Percentiles rank a stretch among this genome's conserved stretches.
These are phyloP conservation scores for Saccostrea echinata DNA, from an alignment of 1,140 invertebrate genomes.

Conservation along the genomic window DNA sequence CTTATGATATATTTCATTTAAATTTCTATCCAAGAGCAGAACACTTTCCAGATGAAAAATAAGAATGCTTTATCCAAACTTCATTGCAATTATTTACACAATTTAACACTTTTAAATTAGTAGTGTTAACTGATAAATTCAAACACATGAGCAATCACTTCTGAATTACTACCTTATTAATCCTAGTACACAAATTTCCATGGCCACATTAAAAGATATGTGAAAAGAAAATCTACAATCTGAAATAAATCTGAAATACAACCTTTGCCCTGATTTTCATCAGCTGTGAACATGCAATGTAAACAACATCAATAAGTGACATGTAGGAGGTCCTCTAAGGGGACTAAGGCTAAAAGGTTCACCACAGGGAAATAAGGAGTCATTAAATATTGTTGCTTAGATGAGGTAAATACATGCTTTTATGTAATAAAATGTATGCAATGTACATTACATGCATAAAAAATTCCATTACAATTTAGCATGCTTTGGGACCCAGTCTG, in stretches of 20 bases:
- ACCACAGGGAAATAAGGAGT: not conserved
- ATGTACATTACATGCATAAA: too few relatives aligned
- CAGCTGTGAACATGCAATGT: slow-evolving; percentile 10
- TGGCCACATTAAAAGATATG: not conserved
- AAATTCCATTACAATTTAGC: too few relatives aligned
- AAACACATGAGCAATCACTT: not conserved
- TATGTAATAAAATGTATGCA: too few relatives aligned
- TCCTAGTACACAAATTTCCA: not conserved
- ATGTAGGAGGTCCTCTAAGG: not conserved
- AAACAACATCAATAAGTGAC: slow-evolving; percentile 11
- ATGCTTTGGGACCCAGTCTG: too few relatives aligned
- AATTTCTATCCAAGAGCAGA: not conserved
- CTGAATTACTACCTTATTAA: not conserved
- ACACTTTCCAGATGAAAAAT: not conserved
- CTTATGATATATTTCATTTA: not conserved
- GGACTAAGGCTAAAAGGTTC: not conserved
- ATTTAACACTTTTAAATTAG: not conserved
- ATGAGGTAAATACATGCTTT: too few relatives aligned
- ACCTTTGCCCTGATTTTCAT: slow-evolving; percentile 6
- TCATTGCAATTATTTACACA: not conserved
- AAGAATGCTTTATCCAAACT: not conserved
- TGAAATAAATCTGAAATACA: not conserved
- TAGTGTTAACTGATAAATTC: not conserved
- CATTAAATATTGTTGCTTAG: too few relatives aligned
- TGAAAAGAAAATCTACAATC: not conserved